phyloP scores from a whole-genome alignment of 2,797 vertebrate species.

The Sebastes nivosus region DNA sequence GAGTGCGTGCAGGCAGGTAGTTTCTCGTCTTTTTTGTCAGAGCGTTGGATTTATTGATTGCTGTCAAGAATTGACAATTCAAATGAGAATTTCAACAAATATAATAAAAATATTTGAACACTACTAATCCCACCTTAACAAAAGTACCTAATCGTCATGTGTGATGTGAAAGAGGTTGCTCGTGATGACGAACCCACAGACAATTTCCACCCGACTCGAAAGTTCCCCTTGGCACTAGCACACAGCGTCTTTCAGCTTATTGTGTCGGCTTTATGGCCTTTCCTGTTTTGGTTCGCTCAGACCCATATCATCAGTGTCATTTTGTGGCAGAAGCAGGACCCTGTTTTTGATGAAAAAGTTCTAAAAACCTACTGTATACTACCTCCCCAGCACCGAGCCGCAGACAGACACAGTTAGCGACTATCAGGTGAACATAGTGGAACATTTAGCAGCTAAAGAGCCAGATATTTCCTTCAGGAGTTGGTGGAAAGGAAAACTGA shows the following conservation, averaged over 20 bases:
- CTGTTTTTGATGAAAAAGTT: not conserved
- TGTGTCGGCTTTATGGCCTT: not conserved
- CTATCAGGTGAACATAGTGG: not conserved
- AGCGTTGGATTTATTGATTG: too few species aligned
- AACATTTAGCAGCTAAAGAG: not conserved
- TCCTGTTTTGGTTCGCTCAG: not conserved
- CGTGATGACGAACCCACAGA: not conserved
- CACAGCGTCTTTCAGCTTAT: not conserved
- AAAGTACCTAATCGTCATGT: not conserved
- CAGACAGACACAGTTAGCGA: not conserved
- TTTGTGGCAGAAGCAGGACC: not conserved
- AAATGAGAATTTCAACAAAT: too few species aligned
- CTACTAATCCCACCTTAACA: too few species aligned
- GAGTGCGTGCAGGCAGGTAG: too few species aligned
- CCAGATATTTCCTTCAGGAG: not conserved
- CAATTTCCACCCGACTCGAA: not conserved
- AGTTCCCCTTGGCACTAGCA: not conserved
- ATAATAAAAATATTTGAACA: too few species aligned
- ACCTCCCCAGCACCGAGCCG: not conserved
- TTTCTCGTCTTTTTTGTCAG: too few species aligned
- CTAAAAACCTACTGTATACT: not conserved
- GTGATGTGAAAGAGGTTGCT: not conserved
- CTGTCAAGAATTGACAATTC: too few species aligned
- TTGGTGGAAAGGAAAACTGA: not conserved
- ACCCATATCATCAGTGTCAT: not conserved